These are phyloP conservation scores for Sebastes schlegelii DNA, from an alignment of 2,113 vertebrate genomes.

Conservation along the genomic window DNA sequence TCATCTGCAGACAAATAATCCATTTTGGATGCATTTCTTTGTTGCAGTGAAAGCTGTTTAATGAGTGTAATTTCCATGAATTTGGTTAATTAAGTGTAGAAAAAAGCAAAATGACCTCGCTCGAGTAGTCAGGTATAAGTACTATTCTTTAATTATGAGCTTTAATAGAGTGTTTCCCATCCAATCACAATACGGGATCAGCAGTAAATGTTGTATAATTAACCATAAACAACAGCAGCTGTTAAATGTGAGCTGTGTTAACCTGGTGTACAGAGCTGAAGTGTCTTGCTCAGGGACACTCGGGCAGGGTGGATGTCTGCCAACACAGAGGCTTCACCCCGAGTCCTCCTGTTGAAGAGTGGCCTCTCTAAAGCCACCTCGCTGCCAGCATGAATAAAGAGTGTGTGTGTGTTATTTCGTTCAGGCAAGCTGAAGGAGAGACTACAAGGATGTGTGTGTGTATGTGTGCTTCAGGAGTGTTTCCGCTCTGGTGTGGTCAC, in stretches of 20 bases:
- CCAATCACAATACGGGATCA: slow-evolving; percentile 22
- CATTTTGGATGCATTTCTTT: neutral
- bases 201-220: slow-evolving; percentile 25
- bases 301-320: slow-evolving; percentile 41
- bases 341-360: slow-evolving; percentile 40
- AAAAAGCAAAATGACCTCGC: neutral
- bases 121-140: neutral
- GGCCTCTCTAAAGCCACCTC: slow-evolving; percentile 50
- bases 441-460: slow-evolving; percentile 22
- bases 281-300: slow-evolving; percentile 49
- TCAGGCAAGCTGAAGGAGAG: slow-evolving; percentile 40
- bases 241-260: slow-evolving; percentile 27
- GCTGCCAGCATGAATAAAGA: slow-evolving; percentile 57
- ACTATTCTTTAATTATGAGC: slow-evolving; percentile 5
- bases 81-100: slow-evolving; percentile 27
- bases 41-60: slow-evolving; percentile 13
- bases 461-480: slow-evolving; percentile 36
- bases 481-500: slow-evolving; percentile 60
- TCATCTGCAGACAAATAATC: slow-evolving; percentile 1
- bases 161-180: neutral
- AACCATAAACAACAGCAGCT: slow-evolving; percentile 24
- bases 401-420: slow-evolving; percentile 34
- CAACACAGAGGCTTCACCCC: slow-evolving; percentile 38
- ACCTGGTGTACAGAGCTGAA: slow-evolving; percentile 24
- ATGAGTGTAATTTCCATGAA: neutral